Conservation (phyloP, 2,888 invertebrate genomes). For the Beris morrisii region DNA sequence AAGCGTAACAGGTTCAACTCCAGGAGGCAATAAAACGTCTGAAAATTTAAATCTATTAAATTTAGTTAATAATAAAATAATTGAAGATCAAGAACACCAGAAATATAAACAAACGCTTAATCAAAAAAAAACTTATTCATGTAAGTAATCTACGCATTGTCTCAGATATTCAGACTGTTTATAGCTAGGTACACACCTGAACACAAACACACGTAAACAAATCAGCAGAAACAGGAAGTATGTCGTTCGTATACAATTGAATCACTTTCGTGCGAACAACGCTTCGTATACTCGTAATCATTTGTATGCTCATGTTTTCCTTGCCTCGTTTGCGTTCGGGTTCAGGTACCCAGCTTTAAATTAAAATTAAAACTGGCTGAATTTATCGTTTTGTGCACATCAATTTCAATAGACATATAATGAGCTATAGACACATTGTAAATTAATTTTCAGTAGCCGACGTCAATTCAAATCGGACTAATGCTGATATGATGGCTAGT, state of each 20-base stretch:
- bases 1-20: constrained; percentile 48
- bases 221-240: too few species aligned
- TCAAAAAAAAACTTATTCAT: constrained; percentile 50
- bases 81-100: constrained; percentile 53
- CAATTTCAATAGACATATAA: not conserved
- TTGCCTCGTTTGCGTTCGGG: too few species aligned
- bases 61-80: constrained; percentile 53
- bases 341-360: too few species aligned
- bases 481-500: constrained; percentile 58
- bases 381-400: too few species aligned
- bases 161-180: not conserved
- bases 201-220: too few species aligned
- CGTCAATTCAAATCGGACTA: not conserved
- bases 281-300: too few species aligned
- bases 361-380: too few species aligned
- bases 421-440: not conserved
- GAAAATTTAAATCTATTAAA: constrained; percentile 51
- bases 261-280: too few species aligned
- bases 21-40: constrained; percentile 42
- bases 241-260: too few species aligned
- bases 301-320: too few species aligned
- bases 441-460: too few species aligned
- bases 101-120: constrained; percentile 46
- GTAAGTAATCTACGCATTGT: constrained; percentile 38
- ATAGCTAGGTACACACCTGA: too few species aligned